phyloP scores from a whole-genome alignment of 1,140 invertebrate species.

The Brachystomella parvula region DNA sequence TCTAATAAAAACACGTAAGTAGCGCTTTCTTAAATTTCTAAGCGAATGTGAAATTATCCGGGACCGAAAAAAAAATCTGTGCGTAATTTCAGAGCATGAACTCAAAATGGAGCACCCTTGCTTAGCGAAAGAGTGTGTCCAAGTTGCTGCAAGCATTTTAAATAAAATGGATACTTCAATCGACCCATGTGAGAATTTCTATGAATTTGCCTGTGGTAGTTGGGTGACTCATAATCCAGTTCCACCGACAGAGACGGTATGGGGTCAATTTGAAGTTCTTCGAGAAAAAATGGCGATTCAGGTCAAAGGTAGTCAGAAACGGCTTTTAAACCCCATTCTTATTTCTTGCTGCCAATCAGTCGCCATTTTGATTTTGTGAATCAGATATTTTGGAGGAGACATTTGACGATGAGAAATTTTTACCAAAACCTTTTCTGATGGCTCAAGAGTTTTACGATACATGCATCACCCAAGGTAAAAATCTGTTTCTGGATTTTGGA shows the following conservation, averaged over 20 bases:
- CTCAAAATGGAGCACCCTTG: conserved; percentile 1
- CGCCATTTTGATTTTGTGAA: neutral
- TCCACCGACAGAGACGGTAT: conserved; percentile 30
- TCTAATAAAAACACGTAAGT: neutral
- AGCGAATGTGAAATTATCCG: neutral
- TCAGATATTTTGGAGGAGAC: conserved; percentile 11
- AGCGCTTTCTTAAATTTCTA: neutral
- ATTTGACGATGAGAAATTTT: neutral
- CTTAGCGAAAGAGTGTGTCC: conserved; percentile 19
- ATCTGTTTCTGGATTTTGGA: neutral
- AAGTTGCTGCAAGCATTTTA: conserved; percentile 27
- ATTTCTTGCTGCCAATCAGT: neutral
- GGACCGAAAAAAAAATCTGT: neutral
- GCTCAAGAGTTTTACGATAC: conserved; percentile 23
- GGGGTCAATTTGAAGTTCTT: conserved; percentile 30
- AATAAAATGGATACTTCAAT: conserved; percentile 23
- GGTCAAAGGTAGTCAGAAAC: neutral
- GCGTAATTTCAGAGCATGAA: neutral
- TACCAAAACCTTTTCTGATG: conserved; percentile 17
- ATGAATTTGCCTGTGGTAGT: conserved; percentile 43
- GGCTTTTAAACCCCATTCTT: neutral
- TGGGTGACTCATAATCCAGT: conserved; percentile 40
- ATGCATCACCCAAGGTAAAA: conserved; percentile 15
- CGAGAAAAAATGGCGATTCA: conserved; percentile 4
- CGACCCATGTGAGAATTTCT: conserved; percentile 43